Evolutionary conservation across 2,113 vertebrate species (phyloP).

Genomic region (Psammodynastes pulverulentus): DNA sequence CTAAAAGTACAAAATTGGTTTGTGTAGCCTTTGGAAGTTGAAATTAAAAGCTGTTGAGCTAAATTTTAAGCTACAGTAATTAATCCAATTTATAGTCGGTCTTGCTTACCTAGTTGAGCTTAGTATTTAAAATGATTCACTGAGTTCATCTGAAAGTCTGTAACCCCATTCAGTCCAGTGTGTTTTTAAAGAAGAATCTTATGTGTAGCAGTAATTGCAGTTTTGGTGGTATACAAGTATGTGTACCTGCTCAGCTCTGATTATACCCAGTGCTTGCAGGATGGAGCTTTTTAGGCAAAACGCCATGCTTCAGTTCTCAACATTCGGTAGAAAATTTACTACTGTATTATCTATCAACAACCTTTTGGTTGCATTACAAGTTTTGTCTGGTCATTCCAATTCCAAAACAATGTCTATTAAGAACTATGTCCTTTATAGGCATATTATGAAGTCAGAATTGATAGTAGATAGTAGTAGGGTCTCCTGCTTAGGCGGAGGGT

Average conservation of each 20-base stretch:
- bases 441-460: neutral
- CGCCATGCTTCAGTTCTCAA: neutral
- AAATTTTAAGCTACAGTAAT: conserved; percentile 79
- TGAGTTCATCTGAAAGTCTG: conserved; percentile 65
- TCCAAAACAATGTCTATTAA: neutral
- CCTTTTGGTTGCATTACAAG: neutral
- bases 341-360: neutral
- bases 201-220: neutral
- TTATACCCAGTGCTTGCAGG: neutral
- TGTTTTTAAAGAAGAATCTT: neutral
- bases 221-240: neutral
- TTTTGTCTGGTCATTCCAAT: neutral
- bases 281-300: neutral
- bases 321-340: neutral
- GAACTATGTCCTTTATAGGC: neutral
- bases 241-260: neutral
- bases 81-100: conserved; percentile 79
- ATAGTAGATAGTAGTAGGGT: too few relatives aligned
- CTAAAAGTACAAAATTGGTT: conserved; percentile 84
- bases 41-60: conserved; percentile 79
- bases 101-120: conserved; percentile 75
- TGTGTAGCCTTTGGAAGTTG: conserved; percentile 83
- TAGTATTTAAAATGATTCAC: conserved; percentile 74
- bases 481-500: too few relatives aligned
- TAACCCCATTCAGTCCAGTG: conserved; percentile 50